phyloP scores from a whole-genome alignment of 2,797 vertebrate genomes.

The Ataeniobius toweri region DNA sequence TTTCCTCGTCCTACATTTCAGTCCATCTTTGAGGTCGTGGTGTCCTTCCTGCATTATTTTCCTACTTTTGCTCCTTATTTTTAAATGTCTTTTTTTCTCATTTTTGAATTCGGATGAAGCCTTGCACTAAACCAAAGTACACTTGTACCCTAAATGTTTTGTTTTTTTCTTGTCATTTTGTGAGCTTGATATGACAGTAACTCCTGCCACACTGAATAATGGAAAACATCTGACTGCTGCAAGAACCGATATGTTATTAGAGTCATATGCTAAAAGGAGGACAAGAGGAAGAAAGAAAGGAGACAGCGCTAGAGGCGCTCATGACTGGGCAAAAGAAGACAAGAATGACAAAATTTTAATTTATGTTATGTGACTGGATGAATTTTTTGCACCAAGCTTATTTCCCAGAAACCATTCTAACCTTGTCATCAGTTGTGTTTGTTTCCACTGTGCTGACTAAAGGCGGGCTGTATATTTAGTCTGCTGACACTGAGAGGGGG shows the following conservation, averaged over 20 bases:
- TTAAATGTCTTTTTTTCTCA: not conserved
- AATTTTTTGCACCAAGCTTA: not conserved
- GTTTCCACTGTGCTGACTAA: not conserved
- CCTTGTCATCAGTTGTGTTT: not conserved
- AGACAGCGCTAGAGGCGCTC: not conserved
- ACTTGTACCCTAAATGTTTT: too few species aligned
- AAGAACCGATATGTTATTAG: too few species aligned
- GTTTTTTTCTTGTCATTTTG: too few species aligned
- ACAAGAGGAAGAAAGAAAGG: not conserved
- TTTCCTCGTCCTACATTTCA: slow-evolving; percentile 19
- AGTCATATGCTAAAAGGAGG: too few species aligned
- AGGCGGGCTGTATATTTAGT: not conserved
- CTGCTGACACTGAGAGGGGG: not conserved
- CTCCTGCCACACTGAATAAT: too few species aligned
- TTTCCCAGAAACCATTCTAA: not conserved
- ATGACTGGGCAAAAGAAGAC: not conserved
- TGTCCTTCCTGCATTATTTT: not conserved
- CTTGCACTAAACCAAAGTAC: too few species aligned
- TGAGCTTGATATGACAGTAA: too few species aligned
- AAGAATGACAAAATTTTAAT: not conserved
- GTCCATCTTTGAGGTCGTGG: slow-evolving; percentile 21
- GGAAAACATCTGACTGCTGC: too few species aligned
- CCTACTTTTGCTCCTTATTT: slow-evolving; percentile 1
- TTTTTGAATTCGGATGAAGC: too few species aligned
- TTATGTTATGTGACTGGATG: too few species aligned